phyloP scores from a whole-genome alignment of 2,113 vertebrate species.

The Mesitornis unicolor region DNA sequence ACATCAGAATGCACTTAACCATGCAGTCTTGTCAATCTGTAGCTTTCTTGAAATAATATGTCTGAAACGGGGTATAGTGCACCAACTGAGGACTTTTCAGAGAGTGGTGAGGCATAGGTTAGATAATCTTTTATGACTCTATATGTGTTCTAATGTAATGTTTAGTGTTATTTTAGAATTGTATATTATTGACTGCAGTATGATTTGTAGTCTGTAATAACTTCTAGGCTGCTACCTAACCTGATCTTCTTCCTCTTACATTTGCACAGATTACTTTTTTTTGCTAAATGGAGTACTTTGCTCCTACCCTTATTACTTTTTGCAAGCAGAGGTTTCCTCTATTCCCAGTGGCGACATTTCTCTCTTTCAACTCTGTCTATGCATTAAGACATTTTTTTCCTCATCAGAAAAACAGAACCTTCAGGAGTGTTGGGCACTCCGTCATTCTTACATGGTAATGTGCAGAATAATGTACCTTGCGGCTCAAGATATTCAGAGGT shows the following conservation, averaged over 20 bases:
- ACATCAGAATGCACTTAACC: neutral
- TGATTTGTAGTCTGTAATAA: neutral
- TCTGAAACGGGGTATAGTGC: neutral
- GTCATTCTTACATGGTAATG: neutral
- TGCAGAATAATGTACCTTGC: neutral
- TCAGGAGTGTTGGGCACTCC: neutral
- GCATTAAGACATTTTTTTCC: neutral
- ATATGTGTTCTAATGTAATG: neutral
- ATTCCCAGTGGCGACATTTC: neutral
- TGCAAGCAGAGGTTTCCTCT: neutral
- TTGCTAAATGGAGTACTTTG: neutral
- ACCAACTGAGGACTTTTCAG: neutral
- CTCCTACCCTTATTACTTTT: neutral
- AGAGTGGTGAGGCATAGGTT: neutral
- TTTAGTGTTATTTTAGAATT: neutral
- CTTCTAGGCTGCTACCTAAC: neutral
- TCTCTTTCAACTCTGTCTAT: neutral
- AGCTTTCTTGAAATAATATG: neutral
- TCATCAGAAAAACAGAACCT: neutral
- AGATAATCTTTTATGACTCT: neutral
- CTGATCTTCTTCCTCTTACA: neutral
- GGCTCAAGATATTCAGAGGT: neutral
- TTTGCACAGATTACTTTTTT: neutral
- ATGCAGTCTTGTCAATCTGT: neutral
- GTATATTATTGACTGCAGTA: neutral